Conservation (phyloP, 2,113 vertebrate species). For the Pao palembangensis region DNA sequence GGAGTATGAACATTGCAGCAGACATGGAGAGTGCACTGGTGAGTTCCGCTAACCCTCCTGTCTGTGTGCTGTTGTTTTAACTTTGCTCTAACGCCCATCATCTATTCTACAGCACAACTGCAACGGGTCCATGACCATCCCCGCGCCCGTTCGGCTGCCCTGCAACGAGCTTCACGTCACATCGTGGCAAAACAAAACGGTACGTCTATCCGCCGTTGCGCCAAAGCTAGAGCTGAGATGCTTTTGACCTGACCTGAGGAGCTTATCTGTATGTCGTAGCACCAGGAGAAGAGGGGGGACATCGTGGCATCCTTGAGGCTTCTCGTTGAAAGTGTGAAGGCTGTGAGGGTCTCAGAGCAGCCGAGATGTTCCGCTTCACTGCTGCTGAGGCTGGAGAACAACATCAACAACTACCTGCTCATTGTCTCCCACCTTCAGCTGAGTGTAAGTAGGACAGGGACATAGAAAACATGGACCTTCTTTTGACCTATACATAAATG, state of each 20-base stretch:
- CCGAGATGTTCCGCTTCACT: slow-evolving; percentile 44
- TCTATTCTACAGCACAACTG: slow-evolving; percentile 55
- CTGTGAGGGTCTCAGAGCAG: slow-evolving; percentile 27
- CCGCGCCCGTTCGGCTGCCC: slow-evolving; percentile 55
- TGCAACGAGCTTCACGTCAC: slow-evolving; percentile 54
- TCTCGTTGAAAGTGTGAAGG: slow-evolving; percentile 52
- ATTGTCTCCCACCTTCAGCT: slow-evolving; percentile 62
- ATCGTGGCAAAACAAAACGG: slow-evolving; percentile 67
- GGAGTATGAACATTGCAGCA: slow-evolving; percentile 58
- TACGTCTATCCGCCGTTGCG: slow-evolving; percentile 30
- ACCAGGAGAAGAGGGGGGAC: slow-evolving; percentile 61
- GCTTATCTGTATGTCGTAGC: slow-evolving; percentile 32
- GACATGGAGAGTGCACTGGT: slow-evolving; percentile 59
- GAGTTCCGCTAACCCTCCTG: slow-evolving; percentile 23
- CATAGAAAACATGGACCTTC: not conserved
- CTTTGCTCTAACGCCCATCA: slow-evolving; percentile 13
- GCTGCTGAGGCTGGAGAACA: slow-evolving; percentile 61
- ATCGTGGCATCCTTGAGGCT: slow-evolving; percentile 58
- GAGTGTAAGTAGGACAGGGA: slow-evolving; percentile 38
- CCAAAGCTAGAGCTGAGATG: no score
- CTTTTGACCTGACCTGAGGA: no score
- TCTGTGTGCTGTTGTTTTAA: slow-evolving; percentile 11
- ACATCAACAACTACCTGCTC: slow-evolving; percentile 66
- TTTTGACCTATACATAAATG: not conserved
- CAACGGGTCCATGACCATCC: slow-evolving; percentile 26